phyloP scores from a whole-genome alignment of 1,140 invertebrate species.

The Drosophila tristis region DNA sequence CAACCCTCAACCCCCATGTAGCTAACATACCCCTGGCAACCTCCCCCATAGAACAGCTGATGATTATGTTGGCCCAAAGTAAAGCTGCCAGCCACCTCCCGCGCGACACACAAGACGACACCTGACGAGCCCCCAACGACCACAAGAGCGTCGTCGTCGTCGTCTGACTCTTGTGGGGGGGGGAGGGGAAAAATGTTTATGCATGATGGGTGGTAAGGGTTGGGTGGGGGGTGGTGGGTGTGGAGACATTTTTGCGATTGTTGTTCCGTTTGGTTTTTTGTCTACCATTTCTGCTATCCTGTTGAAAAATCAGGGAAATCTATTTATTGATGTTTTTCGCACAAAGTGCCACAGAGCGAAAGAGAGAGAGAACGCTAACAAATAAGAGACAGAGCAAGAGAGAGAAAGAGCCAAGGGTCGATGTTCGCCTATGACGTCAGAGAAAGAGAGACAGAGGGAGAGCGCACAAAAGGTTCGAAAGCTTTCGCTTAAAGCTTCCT shows the following conservation, averaged over 20 bases:
- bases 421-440: slow-evolving; percentile 31
- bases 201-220: neutral
- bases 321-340: slow-evolving; percentile 83
- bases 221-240: slow-evolving; percentile 10
- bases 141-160: slow-evolving; percentile 29
- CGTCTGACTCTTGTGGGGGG: slow-evolving; percentile 10
- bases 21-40: neutral
- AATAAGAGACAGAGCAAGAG: slow-evolving; percentile 9
- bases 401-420: slow-evolving; percentile 23
- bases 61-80: neutral
- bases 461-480: neutral
- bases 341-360: slow-evolving; percentile 1
- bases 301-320: slow-evolving; percentile 84
- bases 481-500: slow-evolving; percentile 5
- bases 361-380: neutral
- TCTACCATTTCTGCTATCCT: slow-evolving; percentile 71
- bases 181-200: slow-evolving; percentile 13
- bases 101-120: slow-evolving; percentile 9
- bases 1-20: no score
- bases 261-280: slow-evolving; percentile 11
- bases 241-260: slow-evolving; percentile 22
- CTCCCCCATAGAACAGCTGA: slow-evolving; percentile 24
- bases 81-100: slow-evolving; percentile 10
- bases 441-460: slow-evolving; percentile 8
- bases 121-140: slow-evolving; percentile 30